These are phyloP conservation scores for Plecotus auritus DNA, from an alignment of 2,113 vertebrate species.

Conservation along the genomic window DNA sequence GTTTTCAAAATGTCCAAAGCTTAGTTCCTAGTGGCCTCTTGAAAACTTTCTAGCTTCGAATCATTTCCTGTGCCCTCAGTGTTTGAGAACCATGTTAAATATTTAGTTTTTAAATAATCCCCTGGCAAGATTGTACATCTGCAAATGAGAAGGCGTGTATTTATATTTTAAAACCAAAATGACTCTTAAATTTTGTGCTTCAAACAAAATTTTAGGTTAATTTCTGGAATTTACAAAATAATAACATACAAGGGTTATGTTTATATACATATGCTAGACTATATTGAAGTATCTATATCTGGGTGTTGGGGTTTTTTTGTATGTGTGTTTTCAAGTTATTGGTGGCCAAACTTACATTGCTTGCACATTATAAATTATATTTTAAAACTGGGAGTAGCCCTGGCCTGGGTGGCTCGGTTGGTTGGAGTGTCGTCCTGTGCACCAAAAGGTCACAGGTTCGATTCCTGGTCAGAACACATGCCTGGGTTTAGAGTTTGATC, in stretches of 20 bases:
- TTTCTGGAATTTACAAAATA: slow-evolving; percentile 37
- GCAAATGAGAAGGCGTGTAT: not conserved
- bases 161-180: slow-evolving; percentile 16
- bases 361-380: not conserved
- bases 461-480: too few species aligned
- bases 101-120: not conserved
- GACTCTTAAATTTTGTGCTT: slow-evolving; percentile 12
- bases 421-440: too few species aligned
- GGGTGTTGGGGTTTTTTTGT: not conserved
- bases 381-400: not conserved
- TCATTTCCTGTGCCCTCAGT: not conserved
- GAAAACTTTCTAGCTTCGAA: not conserved
- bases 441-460: too few species aligned
- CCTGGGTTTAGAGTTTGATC: too few species aligned
- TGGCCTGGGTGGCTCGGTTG: too few species aligned
- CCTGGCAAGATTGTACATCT: not conserved
- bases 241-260: not conserved
- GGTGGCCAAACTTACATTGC: not conserved
- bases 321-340: not conserved
- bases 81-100: not conserved
- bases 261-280: not conserved
- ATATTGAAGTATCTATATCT: not conserved
- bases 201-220: slow-evolving; percentile 6
- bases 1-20: not conserved
- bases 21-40: not conserved